Evolutionary conservation across 2,113 vertebrate species (phyloP).

Genomic region (Bos indicus): DNA sequence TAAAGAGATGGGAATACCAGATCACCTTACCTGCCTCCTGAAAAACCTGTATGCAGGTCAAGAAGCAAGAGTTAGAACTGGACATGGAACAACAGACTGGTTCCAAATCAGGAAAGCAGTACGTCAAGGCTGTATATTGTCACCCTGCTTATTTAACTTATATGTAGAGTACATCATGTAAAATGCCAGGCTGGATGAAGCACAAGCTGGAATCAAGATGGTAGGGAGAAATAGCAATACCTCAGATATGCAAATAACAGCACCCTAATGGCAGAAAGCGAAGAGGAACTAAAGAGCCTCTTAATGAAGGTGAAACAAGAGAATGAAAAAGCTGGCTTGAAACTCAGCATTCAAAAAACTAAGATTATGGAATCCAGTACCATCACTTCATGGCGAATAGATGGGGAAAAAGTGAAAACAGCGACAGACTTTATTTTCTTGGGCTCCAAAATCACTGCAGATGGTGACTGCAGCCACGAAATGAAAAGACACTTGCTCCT

Average conservation of each 20-base stretch:
- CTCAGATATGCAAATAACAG: background rate
- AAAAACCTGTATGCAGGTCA: background rate
- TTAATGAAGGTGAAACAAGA: background rate
- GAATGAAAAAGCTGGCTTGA: background rate
- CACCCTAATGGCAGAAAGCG: background rate
- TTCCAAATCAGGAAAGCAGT: background rate
- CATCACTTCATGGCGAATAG: background rate
- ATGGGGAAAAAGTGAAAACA: background rate
- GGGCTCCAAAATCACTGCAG: background rate
- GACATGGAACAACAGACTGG: background rate
- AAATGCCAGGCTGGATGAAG: background rate
- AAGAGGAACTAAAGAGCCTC: background rate
- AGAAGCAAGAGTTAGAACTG: background rate
- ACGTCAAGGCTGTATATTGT: background rate
- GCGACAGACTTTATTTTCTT: background rate
- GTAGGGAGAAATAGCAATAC: background rate
- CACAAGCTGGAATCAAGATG: background rate
- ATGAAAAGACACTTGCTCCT: background rate
- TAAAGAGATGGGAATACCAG: background rate
- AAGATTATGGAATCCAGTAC: background rate
- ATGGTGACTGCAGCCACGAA: background rate
- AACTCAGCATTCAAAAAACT: background rate
- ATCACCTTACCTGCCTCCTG: background rate
- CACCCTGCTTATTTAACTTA: background rate
- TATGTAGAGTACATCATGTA: background rate